Evolutionary conservation across 2,797 vertebrate genomes (phyloP), one percentile per base, ranked within the genome.

Genomic region (Cygnus olor): DNA sequence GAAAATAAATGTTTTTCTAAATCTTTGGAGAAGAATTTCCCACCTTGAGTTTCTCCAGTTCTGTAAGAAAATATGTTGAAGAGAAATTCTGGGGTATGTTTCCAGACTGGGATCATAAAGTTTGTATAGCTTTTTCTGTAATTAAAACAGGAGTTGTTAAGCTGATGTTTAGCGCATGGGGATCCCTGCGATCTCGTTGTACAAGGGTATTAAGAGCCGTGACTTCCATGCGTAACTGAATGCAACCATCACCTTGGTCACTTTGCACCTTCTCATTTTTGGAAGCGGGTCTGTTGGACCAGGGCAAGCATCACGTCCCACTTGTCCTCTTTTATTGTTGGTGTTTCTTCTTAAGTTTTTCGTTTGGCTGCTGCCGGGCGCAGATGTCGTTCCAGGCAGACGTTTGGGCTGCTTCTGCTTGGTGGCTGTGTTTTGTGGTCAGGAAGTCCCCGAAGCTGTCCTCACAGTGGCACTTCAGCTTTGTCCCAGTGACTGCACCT

Each of bases 291-390:
- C 4, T 24, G 17, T 51, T 44, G 24, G 56, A 32, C 12, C 14
- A 32, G 42, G 66, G 5, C 16, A 73, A 63, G 51, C 19, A 56
- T 64, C 38, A 14, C 42, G 18, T 44, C 27, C 53, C 20, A 2
- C 6, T 19, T 82, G 2, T 56, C 7, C 2, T 28, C 47, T 49
- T 45, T 9, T 1, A 10, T 25, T 53, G 10, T 3, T 7, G 6
- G 0, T 1, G 5, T 8, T 74, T 80, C 69, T 54, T 51, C 6
- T 60, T 68, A 42, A 10, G 3, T 63, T 81, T 83, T 76, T 53
- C 14, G 13, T 38, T 83, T 65, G 5, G 65, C 12, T 71, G 36
- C 64, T 88, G 10, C 16, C 47, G 40, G 51, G 28, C 51, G 16
- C 11, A 69, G 9, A 5, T 34, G 6, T 79, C 54, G 40, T 4